Base-by-base conservation (phyloP, 2,113 vertebrate species). In the Alethe diademata region DNA sequence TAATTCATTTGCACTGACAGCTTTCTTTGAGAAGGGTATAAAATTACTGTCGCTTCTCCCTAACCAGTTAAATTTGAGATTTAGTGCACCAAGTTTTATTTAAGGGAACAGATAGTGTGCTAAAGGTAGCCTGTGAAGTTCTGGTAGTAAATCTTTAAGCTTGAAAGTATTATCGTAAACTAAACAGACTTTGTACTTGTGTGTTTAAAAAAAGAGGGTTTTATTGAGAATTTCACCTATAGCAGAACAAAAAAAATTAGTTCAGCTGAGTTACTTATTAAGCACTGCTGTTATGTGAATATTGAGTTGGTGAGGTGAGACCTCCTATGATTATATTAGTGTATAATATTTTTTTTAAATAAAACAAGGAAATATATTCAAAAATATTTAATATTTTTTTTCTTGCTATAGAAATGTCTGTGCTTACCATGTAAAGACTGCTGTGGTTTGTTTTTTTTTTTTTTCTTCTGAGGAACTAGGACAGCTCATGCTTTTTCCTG, bases 1-100 rank as follows among this genome's bases (percentile, higher is more conserved):
- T 97, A 97, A 97, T 97, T 98, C 78, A 92, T 96, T 97, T 97
- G 69, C 57, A 62, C 78, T 84, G 94, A 91, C 72, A 90, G 29
- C 89, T 80, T 95, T 79, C 71, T 95, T 85, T 86, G 70, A 94
- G 91, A 91, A 89, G 38, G 78, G 42, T 94, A 81, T 94, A 70
- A 93, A 96, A 97, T 97, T 95, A 83, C 78, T 88, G 78, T 89
- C 3, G 14, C 92, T 97, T 87, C 36, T 94, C 74, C 61, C 66
- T 91, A 86, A 95, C 54, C 71, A 95, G 97, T 96, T 97, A 95
- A 92, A 97, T 92, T 91, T 92, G 88, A 96, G 88, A 67, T 96
- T 97, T 92, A 97, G 92, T 93, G 89, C 53, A 91, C 74, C 73
- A 97, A 95, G 93, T 96, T 97, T 95, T 96, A 95, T 95, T 95